Conservation (phyloP, 2,888 invertebrate genomes). For the Steinernema hermaphroditum region DNA sequence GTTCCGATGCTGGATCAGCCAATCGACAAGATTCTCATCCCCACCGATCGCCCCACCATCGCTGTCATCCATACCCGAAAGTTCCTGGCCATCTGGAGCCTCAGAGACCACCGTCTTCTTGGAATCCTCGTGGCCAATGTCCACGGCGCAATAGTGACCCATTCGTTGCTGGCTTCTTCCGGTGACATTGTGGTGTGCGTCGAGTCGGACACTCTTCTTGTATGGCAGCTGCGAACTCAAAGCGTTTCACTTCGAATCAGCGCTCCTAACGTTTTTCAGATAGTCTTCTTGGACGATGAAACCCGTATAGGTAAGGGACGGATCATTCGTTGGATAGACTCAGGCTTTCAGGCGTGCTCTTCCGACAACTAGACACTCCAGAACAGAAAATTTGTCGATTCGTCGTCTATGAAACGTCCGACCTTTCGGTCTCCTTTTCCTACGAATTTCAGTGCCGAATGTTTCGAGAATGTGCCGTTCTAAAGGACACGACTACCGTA, state of each 20-base stretch:
- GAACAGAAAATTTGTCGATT: slow-evolving; percentile 60
- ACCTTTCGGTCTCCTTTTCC: slow-evolving; percentile 52
- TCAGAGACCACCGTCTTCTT: slow-evolving; percentile 54
- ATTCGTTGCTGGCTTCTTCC: slow-evolving; percentile 52
- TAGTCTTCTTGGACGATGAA: slow-evolving; percentile 52
- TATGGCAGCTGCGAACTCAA: slow-evolving; percentile 62
- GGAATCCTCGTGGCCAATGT: slow-evolving; percentile 59
- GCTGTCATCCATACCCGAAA: slow-evolving; percentile 90
- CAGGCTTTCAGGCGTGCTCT: slow-evolving; percentile 50
- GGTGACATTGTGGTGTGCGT: slow-evolving; percentile 47
- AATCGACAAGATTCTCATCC: slow-evolving; percentile 79
- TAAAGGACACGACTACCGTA: slow-evolving; percentile 47
- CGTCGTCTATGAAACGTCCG: slow-evolving; percentile 46
- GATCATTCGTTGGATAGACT: too few species aligned
- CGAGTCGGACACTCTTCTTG: slow-evolving; percentile 53
- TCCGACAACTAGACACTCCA: slow-evolving; percentile 55
- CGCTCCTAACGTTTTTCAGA: slow-evolving; percentile 51
- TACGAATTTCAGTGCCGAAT: slow-evolving; percentile 58
- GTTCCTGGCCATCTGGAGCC: slow-evolving; percentile 73
- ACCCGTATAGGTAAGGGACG: slow-evolving; percentile 46
- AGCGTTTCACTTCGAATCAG: slow-evolving; percentile 52
- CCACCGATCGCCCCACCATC: slow-evolving; percentile 74
- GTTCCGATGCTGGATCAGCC: slow-evolving; percentile 92
- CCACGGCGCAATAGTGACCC: slow-evolving; percentile 57
- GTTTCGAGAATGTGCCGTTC: slow-evolving; percentile 54